Percentiles rank a stretch among this genome's conserved stretches.
Evolutionary conservation across 2,888 invertebrate species (phyloP).

Genomic region (Sussaba pulchella): DNA sequence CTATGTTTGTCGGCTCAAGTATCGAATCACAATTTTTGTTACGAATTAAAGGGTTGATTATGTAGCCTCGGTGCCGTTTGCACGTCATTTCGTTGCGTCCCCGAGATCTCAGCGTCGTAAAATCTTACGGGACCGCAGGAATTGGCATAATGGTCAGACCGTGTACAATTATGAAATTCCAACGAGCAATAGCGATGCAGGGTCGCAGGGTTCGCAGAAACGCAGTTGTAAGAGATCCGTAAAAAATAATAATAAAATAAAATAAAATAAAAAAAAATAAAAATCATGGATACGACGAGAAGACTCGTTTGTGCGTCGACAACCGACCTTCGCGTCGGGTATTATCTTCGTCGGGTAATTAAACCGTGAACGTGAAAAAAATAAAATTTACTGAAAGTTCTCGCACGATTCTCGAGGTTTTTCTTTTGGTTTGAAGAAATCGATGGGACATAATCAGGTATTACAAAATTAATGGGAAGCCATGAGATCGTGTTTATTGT

Average conservation of each 20-base stretch:
- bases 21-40: not conserved
- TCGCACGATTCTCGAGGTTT: not conserved
- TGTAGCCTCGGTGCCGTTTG: constrained; percentile 22
- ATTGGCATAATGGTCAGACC: constrained; percentile 56
- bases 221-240: constrained; percentile 45
- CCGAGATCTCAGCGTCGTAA: constrained; percentile 23
- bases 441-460: not conserved
- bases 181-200: constrained; percentile 51
- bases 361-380: not conserved
- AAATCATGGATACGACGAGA: constrained; percentile 26
- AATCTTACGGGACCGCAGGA: constrained; percentile 42
- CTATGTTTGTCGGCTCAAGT: not conserved
- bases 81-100: constrained; percentile 29
- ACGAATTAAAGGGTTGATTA: not conserved
- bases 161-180: constrained; percentile 65
- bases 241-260: constrained; percentile 11
- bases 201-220: constrained; percentile 61
- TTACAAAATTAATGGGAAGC: constrained; percentile 1
- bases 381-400: not conserved
- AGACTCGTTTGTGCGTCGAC: constrained; percentile 26
- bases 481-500: constrained; percentile 58
- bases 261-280: too few relatives aligned
- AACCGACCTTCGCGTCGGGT: constrained; percentile 24
- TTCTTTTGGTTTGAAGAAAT: not conserved
- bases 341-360: constrained; percentile 18